Conservation (phyloP, 2,888 invertebrate species). For the Heliconius aoede region DNA sequence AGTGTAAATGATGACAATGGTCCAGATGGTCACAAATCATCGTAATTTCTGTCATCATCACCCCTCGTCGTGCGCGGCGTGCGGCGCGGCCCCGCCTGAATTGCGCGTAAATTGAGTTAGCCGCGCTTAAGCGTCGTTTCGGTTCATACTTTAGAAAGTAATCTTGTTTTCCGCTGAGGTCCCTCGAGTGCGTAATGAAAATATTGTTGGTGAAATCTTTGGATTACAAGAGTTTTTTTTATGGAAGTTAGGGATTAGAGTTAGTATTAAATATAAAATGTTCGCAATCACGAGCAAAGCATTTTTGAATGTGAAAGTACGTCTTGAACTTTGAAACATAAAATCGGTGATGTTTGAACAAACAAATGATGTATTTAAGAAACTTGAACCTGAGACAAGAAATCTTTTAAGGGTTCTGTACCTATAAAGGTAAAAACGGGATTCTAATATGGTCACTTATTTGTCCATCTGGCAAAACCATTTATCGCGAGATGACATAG, state of each 20-base stretch:
- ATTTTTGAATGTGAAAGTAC: background rate
- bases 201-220: constrained; percentile 52
- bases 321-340: background rate
- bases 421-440: too few species aligned
- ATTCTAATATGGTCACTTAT: background rate
- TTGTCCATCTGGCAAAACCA: too few species aligned
- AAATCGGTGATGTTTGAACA: background rate
- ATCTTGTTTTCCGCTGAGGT: constrained; percentile 57
- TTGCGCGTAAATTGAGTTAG: constrained; percentile 65
- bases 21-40: constrained; percentile 50
- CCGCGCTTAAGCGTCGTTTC: constrained; percentile 61
- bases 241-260: constrained; percentile 29
- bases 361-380: background rate
- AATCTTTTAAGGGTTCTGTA: background rate
- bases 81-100: constrained; percentile 50
- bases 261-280: background rate
- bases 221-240: constrained; percentile 45
- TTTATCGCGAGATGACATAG: too few species aligned
- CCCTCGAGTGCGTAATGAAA: constrained; percentile 51
- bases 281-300: background rate
- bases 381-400: background rate
- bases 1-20: constrained; percentile 6
- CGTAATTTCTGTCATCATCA: constrained; percentile 60
- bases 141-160: constrained; percentile 63
- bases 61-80: constrained; percentile 54